Conservation (phyloP, 2,113 vertebrate genomes). For the Takifugu bimaculatus region DNA sequence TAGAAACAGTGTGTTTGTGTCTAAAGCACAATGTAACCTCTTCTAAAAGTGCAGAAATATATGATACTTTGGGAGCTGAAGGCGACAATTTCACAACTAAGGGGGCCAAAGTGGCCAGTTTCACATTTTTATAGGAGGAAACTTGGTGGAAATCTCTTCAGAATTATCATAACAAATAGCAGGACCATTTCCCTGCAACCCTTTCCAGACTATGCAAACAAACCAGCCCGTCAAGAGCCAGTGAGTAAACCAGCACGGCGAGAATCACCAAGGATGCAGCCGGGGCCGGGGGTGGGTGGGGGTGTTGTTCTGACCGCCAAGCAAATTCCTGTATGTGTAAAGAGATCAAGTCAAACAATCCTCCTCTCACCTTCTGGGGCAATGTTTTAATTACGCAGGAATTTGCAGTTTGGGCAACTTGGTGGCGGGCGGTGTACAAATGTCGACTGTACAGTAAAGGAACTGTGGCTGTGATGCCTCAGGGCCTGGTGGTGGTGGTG, state of each 20-base stretch:
- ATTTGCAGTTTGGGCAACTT: slow-evolving; percentile 37
- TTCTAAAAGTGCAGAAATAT: slow-evolving; percentile 1
- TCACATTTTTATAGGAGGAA: slow-evolving; percentile 18
- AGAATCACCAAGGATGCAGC: slow-evolving; percentile 37
- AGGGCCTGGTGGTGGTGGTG: slow-evolving; percentile 36
- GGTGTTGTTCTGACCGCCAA: slow-evolving; percentile 22
- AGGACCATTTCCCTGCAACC: slow-evolving; percentile 13
- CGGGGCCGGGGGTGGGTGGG: no score
- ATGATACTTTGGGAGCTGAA: neutral
- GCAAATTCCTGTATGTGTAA: slow-evolving; percentile 32
- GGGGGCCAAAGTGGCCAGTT: neutral
- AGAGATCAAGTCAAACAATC: slow-evolving; percentile 36
- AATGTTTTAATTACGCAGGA: slow-evolving; percentile 52
- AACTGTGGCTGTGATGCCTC: slow-evolving; percentile 40
- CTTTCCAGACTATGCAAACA: slow-evolving; percentile 12
- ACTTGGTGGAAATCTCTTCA: neutral
- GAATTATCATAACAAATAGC: slow-evolving; percentile 38
- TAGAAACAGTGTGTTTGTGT: slow-evolving; percentile 12
- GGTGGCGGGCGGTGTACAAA: slow-evolving; percentile 41
- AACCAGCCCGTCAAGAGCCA: slow-evolving; percentile 7
- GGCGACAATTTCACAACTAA: neutral
- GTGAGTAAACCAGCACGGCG: slow-evolving; percentile 33
- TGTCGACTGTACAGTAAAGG: slow-evolving; percentile 43
- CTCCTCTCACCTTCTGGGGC: slow-evolving; percentile 14
- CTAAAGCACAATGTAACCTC: slow-evolving; percentile 6